These are phyloP conservation scores for Acanthornis magna DNA, from an alignment of 2,797 vertebrate genomes.

Conservation along the genomic window DNA sequence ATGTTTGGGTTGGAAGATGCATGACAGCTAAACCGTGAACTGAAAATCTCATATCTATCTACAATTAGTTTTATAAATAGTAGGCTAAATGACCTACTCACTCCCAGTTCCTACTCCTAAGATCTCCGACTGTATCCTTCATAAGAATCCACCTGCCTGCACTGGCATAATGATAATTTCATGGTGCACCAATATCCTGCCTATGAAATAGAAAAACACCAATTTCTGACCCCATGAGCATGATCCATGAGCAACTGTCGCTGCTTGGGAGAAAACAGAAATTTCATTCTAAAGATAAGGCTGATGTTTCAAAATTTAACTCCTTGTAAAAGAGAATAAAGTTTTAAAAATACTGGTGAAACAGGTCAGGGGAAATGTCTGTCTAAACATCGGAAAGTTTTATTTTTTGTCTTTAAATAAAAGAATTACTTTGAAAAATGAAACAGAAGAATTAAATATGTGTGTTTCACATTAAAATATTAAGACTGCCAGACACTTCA, in stretches of 20 bases:
- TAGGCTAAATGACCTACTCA: neutral
- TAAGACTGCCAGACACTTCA: neutral
- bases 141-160: neutral
- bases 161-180: neutral
- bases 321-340: neutral
- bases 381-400: neutral
- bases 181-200: neutral
- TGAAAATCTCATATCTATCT: neutral
- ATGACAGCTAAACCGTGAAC: neutral
- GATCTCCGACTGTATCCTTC: neutral
- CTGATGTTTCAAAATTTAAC: neutral
- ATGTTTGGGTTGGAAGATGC: neutral
- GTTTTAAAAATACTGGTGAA: neutral
- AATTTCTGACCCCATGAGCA: neutral
- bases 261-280: neutral
- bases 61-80: neutral
- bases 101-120: neutral
- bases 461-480: neutral
- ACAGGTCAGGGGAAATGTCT: fast-evolving
- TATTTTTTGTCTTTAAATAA: neutral
- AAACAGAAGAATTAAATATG: neutral
- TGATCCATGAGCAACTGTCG: neutral
- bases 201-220: neutral
- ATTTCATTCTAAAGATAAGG: neutral
- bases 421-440: neutral